Percentiles rank a stretch among this genome's conserved stretches.
phyloP scores from a whole-genome alignment of 2,113 vertebrate genomes.

The Vireo altiloquus region DNA sequence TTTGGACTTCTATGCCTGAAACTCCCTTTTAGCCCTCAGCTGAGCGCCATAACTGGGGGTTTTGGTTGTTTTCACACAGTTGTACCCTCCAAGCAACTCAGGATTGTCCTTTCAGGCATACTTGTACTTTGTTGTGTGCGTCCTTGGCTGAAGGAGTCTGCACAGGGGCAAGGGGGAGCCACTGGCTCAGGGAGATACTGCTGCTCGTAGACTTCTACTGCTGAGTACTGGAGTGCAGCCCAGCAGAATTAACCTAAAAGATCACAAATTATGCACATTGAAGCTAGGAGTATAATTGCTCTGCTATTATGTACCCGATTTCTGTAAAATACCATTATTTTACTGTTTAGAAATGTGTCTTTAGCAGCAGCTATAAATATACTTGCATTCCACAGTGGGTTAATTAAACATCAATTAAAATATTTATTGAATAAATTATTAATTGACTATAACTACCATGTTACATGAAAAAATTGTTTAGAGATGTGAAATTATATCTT shows the following conservation, averaged over 20 bases:
- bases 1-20: neutral
- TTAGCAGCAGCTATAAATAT: constrained; percentile 14
- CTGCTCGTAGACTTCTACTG: neutral
- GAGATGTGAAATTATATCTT: constrained; percentile 6
- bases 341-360: constrained; percentile 28
- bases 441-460: constrained; percentile 47
- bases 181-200: neutral
- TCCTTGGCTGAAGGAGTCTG: neutral
- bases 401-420: constrained; percentile 56
- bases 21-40: neutral
- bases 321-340: constrained; percentile 61
- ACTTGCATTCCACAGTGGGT: neutral
- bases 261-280: constrained; percentile 48
- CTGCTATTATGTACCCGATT: constrained; percentile 16
- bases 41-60: neutral
- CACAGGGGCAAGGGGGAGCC: neutral
- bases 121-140: neutral
- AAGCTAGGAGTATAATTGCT: constrained; percentile 39
- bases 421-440: constrained; percentile 59
- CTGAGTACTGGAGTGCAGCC: constrained; percentile 54
- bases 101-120: neutral
- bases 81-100: neutral
- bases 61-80: neutral
- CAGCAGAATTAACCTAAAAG: constrained; percentile 44
- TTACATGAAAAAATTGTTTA: neutral